A percentile compares a stretch with the other conserved stretches of the same genome.
phyloP scores from a whole-genome alignment of 2,797 vertebrate species.

The Mycteria americana region DNA sequence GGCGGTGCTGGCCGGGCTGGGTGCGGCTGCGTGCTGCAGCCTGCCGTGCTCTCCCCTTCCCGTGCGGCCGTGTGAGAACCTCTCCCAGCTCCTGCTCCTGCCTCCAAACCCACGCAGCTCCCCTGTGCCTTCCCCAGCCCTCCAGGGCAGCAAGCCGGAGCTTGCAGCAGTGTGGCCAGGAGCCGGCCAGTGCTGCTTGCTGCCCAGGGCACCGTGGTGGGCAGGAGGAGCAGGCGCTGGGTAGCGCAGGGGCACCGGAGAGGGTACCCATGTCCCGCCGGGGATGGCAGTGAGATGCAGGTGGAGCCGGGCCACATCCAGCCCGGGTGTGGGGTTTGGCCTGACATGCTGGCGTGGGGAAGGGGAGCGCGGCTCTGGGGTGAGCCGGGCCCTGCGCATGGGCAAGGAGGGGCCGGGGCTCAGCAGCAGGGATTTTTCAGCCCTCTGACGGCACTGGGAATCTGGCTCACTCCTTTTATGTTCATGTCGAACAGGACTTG shows the following conservation, averaged over 20 bases:
- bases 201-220: neutral
- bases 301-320: neutral
- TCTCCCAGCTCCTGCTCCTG: neutral
- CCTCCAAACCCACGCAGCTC: neutral
- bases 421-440: constrained; percentile 6
- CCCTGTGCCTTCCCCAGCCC: neutral
- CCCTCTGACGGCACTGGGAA: constrained; percentile 23
- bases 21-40: neutral
- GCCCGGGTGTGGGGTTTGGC: neutral
- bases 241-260: accelerated
- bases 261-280: accelerated
- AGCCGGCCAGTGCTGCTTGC: neutral
- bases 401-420: neutral
- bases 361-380: neutral
- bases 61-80: neutral
- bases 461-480: constrained; percentile 65
- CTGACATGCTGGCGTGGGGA: accelerated
- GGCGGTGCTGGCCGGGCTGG: neutral
- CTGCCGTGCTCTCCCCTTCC: neutral
- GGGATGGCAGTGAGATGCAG: neutral
- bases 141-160: neutral
- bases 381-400: accelerated
- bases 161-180: neutral
- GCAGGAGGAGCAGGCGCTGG: accelerated
- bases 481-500: constrained; percentile 59